These are phyloP conservation scores for Eurois occulta DNA, from an alignment of 2,888 invertebrate genomes.

Conservation along the genomic window DNA sequence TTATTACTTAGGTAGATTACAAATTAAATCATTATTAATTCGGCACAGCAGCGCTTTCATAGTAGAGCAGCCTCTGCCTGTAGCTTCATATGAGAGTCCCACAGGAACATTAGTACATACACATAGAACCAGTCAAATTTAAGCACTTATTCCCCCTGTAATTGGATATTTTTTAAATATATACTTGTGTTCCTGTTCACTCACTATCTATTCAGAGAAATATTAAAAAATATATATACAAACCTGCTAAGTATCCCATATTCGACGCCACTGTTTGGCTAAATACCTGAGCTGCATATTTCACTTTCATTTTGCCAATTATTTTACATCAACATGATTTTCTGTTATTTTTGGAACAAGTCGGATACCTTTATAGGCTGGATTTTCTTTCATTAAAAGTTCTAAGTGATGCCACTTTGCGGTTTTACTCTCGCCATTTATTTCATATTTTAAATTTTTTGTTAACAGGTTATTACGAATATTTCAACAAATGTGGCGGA, in stretches of 20 bases:
- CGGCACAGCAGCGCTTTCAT: no score
- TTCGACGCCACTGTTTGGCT: constrained; percentile 14
- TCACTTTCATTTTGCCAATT: not conserved
- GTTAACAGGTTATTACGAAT: constrained; percentile 5
- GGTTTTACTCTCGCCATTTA: constrained; percentile 25
- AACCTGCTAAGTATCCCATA: constrained; percentile 49
- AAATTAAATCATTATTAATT: no score
- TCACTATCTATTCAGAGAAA: constrained; percentile 8
- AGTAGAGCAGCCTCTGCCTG: not conserved
- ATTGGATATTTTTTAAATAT: not conserved
- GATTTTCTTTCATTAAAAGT: constrained; percentile 52
- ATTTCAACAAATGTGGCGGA: constrained; percentile 11
- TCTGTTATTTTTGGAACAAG: constrained; percentile 65
- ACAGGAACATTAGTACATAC: not conserved
- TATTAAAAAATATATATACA: constrained; percentile 1
- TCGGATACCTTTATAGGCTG: constrained; percentile 58
- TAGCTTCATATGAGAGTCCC: not conserved
- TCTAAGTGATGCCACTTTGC: constrained; percentile 67
- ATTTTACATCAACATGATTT: constrained; percentile 48
- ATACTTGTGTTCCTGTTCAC: no score
- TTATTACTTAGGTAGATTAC: no score
- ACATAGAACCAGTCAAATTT: not conserved
- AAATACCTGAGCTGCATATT: constrained; percentile 9
- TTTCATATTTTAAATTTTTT: constrained; percentile 4
- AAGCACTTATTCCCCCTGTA: not conserved